These are phyloP conservation scores for Podilymbus podiceps DNA, from an alignment of 2,113 vertebrate species.

Conservation along the genomic window DNA sequence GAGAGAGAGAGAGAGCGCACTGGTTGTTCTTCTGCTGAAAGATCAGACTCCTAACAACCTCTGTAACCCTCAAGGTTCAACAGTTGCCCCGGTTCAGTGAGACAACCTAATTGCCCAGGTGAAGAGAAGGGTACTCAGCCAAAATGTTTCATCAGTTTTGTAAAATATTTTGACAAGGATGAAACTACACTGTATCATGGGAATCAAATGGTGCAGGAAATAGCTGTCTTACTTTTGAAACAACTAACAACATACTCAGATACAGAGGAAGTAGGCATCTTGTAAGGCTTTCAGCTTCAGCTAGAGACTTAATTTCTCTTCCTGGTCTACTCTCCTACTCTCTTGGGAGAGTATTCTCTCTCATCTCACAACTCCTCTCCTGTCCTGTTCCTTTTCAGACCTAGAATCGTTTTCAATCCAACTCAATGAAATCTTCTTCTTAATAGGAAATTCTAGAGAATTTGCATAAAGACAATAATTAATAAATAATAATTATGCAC, in stretches of 20 bases:
- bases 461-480: not conserved
- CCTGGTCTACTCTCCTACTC: not conserved
- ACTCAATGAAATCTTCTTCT: not conserved
- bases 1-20: accelerated
- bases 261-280: not conserved
- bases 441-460: not conserved
- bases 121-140: not conserved
- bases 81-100: not conserved
- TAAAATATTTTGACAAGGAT: not conserved
- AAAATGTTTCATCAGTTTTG: not conserved
- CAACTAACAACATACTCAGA: not conserved
- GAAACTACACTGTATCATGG: not conserved
- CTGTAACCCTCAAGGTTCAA: not conserved
- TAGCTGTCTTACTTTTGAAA: not conserved
- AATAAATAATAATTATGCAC: not conserved
- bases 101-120: not conserved
- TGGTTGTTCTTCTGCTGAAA: not conserved
- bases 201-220: not conserved
- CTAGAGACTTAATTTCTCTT: not conserved
- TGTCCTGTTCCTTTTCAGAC: not conserved
- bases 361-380: not conserved
- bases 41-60: not conserved
- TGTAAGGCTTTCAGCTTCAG: not conserved
- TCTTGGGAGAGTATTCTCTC: not conserved
- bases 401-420: not conserved